Evolutionary conservation across 2,888 invertebrate genomes (phyloP), one percentile per base, ranked within the genome.

Genomic region (Nomada lathburiana): DNA sequence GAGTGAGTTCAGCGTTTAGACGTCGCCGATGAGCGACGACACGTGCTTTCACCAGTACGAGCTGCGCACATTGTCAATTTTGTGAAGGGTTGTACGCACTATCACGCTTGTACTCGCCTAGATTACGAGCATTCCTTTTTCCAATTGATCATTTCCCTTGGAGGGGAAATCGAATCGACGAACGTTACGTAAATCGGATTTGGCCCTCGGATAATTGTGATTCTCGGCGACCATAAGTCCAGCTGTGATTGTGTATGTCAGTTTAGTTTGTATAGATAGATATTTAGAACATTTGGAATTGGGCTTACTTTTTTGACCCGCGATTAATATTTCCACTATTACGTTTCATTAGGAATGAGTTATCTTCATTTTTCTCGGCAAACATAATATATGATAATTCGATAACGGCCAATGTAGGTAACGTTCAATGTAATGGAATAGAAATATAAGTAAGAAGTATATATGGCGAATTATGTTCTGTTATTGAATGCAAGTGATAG

Each of bases 1-100:
- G 92, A 92, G 93, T 92, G 85, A 88, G 86, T 80, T 83, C 82
- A 86, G 78, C 86, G 83, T 88, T 88, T 86, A 82, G 85, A 82
- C 82, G 83, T 88, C 86, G 89, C 85, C 80, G 79, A 88, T 76
- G 82, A 75, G 87, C 87, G 86, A 86, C 83, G 82, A 86, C 88
- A 88, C 88, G 88, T 88, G 88, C 88, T 88, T 86, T 70, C 83
- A 81, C 74, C 70, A 77, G 64, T 80, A 67, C 77, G 74, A 87
- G 81, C 81, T 70, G 57, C 81, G 67, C 84, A 83, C 88, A 80
- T 67, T 80, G 68, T 82, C 64, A 50, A 55, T 69, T 47, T 77
- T 50, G 26, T 50, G 50, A 69, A 65, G 59, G 63, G 73, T 79
- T 73, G 36, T n/a, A 16, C n/a, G 78, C 78, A 73, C 73, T 69